A percentile compares a stretch with the other conserved stretches of the same genome.
Evolutionary conservation across 2,113 vertebrate species (phyloP).

Genomic region (Gnathonemus longibarbis): DNA sequence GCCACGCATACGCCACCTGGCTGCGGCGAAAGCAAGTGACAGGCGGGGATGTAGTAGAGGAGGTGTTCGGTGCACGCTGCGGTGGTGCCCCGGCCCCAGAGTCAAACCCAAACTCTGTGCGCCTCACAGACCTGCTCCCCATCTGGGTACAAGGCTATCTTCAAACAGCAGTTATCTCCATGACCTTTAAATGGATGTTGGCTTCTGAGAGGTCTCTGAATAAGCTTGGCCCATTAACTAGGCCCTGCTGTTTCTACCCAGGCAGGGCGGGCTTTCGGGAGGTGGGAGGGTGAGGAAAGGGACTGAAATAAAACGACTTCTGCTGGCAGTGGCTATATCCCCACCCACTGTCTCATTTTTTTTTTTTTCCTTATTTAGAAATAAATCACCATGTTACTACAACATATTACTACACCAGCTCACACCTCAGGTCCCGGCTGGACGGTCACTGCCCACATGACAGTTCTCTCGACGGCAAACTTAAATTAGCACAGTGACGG

Average conservation of each 20-base stretch:
- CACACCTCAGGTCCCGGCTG: slow-evolving; percentile 1
- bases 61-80: neutral
- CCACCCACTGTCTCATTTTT: neutral
- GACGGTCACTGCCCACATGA: neutral
- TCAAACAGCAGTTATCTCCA: slow-evolving; percentile 4
- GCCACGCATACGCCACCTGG: neutral
- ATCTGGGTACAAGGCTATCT: slow-evolving; percentile 10
- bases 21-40: neutral
- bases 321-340: neutral
- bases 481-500: neutral
- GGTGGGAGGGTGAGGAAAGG: neutral
- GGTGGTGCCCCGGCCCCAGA: neutral
- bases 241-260: neutral
- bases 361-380: slow-evolving; percentile 1
- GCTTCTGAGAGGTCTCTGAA: neutral
- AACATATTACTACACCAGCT: neutral
- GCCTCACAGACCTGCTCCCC: neutral
- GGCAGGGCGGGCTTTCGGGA: neutral
- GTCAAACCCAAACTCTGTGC: slow-evolving; percentile 14
- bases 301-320: neutral
- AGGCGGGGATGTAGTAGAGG: neutral
- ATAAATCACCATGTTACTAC: neutral
- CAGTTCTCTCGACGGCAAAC: neutral
- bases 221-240: neutral
- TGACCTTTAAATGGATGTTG: slow-evolving; percentile 7